Base-by-base conservation (phyloP, 2,888 invertebrate species). In the Geophilus truncorum region DNA sequence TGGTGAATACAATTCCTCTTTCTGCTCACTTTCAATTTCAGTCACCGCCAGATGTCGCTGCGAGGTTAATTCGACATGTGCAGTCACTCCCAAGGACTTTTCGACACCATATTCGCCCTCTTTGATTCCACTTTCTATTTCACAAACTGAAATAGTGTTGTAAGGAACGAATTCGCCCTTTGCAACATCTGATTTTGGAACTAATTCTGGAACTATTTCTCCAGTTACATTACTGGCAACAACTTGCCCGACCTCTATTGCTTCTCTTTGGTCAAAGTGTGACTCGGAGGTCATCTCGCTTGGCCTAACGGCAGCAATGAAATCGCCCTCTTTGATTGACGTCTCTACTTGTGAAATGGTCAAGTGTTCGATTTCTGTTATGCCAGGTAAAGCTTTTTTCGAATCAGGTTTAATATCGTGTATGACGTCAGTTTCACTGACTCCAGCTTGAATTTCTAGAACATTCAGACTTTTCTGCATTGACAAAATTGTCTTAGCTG, bases 351-450 rank as follows among this genome's bases (percentile, higher is more conserved):
- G 81, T 21, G 78, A 45, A 4, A 80, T 51, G 6, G 81, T 57
- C 57, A 81, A 28, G 21, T 79, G 80, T 6, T 80, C 79, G 12
- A 12, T 28, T n/a, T 75, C 62, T 6, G 78, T 30, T 12, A 81
- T 21, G 23, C 5, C 40, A 4, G 78, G 30, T 21, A 15, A 25
- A 15, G 81, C 81, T 9, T 2, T n/a, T 30, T 92, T 91, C 78
- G 92, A 86, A 10, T 83, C 80, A 21, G 82, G 81, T 10, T 7
- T 9, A 12, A 28, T 9, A 3, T 18, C 32, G 1, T 28, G 30
- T 18, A 32, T 18, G 6, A 18, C 28, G 0, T 21, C 45, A 40
- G 12, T 28, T 32, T 79, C 62, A 15, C 10, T 28, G 4, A 28
- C 18, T 9, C 62, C 79, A 0, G 62, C 10, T 32, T 62, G 62